Percentiles rank a stretch among this genome's conserved stretches.
phyloP scores from a whole-genome alignment of 2,888 invertebrate genomes.

The Mellilla xanthometata region DNA sequence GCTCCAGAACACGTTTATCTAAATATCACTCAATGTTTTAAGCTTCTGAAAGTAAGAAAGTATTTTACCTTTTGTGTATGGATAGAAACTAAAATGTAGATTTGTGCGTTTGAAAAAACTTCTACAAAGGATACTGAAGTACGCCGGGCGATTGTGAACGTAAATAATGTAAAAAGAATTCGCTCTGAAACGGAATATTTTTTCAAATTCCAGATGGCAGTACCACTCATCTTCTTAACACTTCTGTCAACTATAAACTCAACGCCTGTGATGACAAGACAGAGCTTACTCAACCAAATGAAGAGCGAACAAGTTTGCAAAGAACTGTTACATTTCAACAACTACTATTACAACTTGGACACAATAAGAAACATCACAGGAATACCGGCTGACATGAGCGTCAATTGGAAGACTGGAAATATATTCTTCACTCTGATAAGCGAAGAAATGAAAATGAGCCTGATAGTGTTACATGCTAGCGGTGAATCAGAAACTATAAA shows the following conservation, averaged over 20 bases:
- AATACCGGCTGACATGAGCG: constrained; percentile 68
- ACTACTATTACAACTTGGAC: constrained; percentile 55
- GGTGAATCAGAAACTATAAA: constrained; percentile 60
- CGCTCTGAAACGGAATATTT: too few relatives aligned
- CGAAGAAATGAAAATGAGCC: constrained; percentile 68
- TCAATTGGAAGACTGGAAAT: constrained; percentile 69
- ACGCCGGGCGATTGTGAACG: too few relatives aligned
- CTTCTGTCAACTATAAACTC: constrained; percentile 35
- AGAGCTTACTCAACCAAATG: constrained; percentile 43
- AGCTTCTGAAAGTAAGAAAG: too few relatives aligned
- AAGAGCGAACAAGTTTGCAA: constrained; percentile 47
- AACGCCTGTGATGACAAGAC: constrained; percentile 55
- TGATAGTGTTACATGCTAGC: constrained; percentile 56
- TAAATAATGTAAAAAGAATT: too few relatives aligned
- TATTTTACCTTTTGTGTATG: too few relatives aligned
- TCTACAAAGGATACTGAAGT: too few relatives aligned
- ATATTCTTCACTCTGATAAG: constrained; percentile 67
- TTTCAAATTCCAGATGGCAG: constrained; percentile 55
- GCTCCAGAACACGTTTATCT: too few relatives aligned
- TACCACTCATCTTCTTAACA: constrained; percentile 36
- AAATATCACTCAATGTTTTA: too few relatives aligned
- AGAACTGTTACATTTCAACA: constrained; percentile 55
- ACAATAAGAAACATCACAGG: constrained; percentile 53
- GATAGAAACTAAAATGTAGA: too few relatives aligned
- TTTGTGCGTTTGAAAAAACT: too few relatives aligned